Conservation (phyloP, 2,113 vertebrate genomes). For the Blennius ocellaris region DNA sequence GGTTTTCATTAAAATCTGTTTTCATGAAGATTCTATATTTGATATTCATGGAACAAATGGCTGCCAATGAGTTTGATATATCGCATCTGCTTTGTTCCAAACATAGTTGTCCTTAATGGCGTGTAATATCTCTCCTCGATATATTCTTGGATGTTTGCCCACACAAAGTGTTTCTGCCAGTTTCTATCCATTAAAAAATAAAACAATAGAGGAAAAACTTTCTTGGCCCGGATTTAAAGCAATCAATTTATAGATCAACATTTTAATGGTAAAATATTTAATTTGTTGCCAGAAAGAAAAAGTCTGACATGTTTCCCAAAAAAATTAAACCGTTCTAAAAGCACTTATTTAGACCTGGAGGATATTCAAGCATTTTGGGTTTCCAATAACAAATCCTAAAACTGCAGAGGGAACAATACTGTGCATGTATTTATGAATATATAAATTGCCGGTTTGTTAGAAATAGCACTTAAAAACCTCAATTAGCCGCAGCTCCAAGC, state of each 20-base stretch:
- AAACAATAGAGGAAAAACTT: background rate
- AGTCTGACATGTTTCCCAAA: background rate
- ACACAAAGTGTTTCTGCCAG: slow-evolving; percentile 35
- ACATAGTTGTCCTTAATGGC: slow-evolving; percentile 42
- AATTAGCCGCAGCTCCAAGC: slow-evolving; percentile 43
- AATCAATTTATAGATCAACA: slow-evolving; percentile 1
- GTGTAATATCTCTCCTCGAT: slow-evolving; percentile 8
- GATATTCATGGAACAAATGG: slow-evolving; percentile 15
- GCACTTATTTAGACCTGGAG: background rate
- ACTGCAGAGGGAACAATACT: slow-evolving; percentile 11
- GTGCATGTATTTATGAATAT: slow-evolving; percentile 12
- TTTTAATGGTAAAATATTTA: slow-evolving; percentile 13
- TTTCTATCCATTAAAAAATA: slow-evolving; percentile 23
- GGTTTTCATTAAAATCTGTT: slow-evolving; percentile 59
- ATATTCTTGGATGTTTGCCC: slow-evolving; percentile 13
- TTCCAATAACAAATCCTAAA: background rate
- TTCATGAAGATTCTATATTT: slow-evolving; percentile 50
- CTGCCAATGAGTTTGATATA: slow-evolving; percentile 1
- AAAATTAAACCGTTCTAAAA: background rate
- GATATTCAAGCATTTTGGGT: slow-evolving; percentile 4
- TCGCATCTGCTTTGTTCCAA: slow-evolving; percentile 29
- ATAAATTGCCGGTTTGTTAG: slow-evolving; percentile 31
- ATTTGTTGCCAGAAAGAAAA: background rate
- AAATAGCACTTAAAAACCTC: slow-evolving; percentile 26
- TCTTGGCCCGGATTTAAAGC: background rate